These are phyloP conservation scores for Zapus hudsonius DNA, from an alignment of 2,113 vertebrate species.

Conservation along the genomic window DNA sequence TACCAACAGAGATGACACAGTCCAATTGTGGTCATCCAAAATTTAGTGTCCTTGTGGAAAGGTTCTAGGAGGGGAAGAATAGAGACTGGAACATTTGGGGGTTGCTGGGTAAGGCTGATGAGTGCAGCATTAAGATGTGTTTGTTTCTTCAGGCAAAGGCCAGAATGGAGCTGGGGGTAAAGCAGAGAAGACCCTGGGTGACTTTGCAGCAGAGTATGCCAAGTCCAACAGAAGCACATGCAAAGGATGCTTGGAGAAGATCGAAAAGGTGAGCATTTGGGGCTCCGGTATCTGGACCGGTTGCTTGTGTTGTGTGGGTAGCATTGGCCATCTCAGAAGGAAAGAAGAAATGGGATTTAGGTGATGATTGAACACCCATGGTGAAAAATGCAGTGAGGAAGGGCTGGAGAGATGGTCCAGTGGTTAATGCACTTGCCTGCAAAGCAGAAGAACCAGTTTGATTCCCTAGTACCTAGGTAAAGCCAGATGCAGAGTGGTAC, in stretches of 20 bases:
- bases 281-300: rapidly evolving
- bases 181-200: constrained; percentile 91
- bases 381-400: background rate
- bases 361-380: background rate
- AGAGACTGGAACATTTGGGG: background rate
- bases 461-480: too few relatives aligned
- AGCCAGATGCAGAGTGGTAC: too few relatives aligned
- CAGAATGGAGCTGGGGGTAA: constrained; percentile 88
- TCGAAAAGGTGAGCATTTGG: constrained; percentile 91
- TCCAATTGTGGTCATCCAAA: background rate
- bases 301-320: background rate
- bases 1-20: background rate
- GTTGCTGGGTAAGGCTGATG: background rate
- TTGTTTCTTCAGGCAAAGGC: constrained; percentile 85
- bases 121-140: background rate
- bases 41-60: too few relatives aligned
- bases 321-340: background rate
- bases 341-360: background rate
- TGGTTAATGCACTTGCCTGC: too few relatives aligned
- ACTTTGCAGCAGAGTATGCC: constrained; percentile 97
- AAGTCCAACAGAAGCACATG: constrained; percentile 98
- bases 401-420: too few relatives aligned
- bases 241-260: constrained; percentile 96
- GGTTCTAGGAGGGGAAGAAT: too few relatives aligned
- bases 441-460: too few relatives aligned